Conservation (phyloP, 2,888 invertebrate genomes). For the Neocrepidodera transversa region DNA sequence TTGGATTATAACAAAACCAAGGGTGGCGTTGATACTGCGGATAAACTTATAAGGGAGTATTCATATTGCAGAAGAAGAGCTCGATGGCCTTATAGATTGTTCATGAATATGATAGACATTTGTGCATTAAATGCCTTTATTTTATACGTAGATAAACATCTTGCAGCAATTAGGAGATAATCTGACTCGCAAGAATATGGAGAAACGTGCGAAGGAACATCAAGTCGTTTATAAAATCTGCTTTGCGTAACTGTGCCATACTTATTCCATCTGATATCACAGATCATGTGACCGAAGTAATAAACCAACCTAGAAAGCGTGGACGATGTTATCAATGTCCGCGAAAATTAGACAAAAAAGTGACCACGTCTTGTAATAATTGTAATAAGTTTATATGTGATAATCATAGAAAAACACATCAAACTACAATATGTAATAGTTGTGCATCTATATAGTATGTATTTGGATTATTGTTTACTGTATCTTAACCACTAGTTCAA, state of each 20-base stretch:
- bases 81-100: conserved; percentile 25
- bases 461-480: too few relatives aligned
- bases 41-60: conserved; percentile 16
- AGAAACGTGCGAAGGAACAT: conserved; percentile 1
- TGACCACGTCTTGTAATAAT: neutral
- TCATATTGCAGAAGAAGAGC: conserved; percentile 24
- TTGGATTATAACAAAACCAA: conserved; percentile 27
- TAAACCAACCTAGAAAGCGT: conserved; percentile 12
- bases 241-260: conserved; percentile 3
- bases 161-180: conserved; percentile 20
- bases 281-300: conserved; percentile 12
- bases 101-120: conserved; percentile 23
- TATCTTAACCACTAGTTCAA: too few relatives aligned
- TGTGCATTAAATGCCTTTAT: conserved; percentile 16
- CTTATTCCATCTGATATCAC: neutral
- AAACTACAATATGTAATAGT: conserved; percentile 5
- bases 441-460: too few relatives aligned
- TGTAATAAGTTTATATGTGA: conserved; percentile 1
- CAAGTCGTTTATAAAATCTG: neutral
- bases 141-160: conserved; percentile 16
- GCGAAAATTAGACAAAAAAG: neutral
- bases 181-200: too few relatives aligned
- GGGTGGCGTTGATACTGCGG: conserved; percentile 12
- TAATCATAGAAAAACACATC: conserved; percentile 1
- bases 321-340: conserved; percentile 15